Percentiles rank a stretch among this genome's conserved stretches.
phyloP scores from a whole-genome alignment of 2,888 invertebrate genomes.

The Desoria tigrina region DNA sequence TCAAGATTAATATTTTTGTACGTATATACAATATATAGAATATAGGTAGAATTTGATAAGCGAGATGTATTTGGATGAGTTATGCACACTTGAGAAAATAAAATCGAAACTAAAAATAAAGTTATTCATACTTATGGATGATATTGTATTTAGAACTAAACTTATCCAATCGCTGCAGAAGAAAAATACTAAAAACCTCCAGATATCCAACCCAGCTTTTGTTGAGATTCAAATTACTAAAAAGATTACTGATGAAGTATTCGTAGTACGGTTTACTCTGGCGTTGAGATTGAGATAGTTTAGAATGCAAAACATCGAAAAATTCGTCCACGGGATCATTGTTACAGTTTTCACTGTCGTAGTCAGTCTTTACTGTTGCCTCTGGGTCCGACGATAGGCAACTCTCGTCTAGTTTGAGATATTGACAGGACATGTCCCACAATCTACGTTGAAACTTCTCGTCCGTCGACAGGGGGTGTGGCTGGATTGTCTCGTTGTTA shows the following conservation, averaged over 20 bases:
- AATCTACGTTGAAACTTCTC: conserved; percentile 66
- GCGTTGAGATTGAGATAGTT: too few species aligned
- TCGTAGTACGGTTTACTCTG: conserved; percentile 32
- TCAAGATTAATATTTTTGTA: too few species aligned
- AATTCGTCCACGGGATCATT: background rate
- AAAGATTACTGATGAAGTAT: conserved; percentile 32
- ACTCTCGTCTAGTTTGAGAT: conserved; percentile 54
- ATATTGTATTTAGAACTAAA: conserved; percentile 36
- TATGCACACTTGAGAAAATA: too few species aligned
- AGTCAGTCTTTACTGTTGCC: background rate
- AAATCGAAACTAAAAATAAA: background rate
- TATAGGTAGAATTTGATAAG: too few species aligned
- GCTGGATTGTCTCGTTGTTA: conserved; percentile 64
- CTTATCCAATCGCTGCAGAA: conserved; percentile 31
- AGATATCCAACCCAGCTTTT: conserved; percentile 33
- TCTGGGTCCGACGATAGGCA: conserved; percentile 1
- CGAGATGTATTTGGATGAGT: too few species aligned
- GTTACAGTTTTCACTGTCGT: background rate
- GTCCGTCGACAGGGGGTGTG: conserved; percentile 63
- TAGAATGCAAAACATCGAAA: too few species aligned
- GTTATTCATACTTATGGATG: conserved; percentile 13
- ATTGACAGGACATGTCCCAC: conserved; percentile 65
- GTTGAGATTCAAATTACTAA: conserved; percentile 25
- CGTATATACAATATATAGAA: too few species aligned
- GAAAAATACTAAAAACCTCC: conserved; percentile 35